These are phyloP conservation scores for Homalodisca vitripennis DNA, from an alignment of 1,140 invertebrate species.

Conservation along the genomic window DNA sequence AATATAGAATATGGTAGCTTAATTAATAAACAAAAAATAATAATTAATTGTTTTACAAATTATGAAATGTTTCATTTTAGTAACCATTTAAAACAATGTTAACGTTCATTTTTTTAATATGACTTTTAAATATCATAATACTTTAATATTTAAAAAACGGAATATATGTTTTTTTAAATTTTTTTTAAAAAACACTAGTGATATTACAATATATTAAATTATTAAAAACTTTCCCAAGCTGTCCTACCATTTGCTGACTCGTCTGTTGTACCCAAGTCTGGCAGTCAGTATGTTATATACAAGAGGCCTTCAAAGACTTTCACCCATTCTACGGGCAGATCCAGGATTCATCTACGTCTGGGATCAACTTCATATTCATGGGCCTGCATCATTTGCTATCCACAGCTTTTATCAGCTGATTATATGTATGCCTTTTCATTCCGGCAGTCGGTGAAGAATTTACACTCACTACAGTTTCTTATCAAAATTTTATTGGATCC, in stretches of 20 bases:
- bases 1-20: too few relatives aligned
- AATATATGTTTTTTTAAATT: too few relatives aligned
- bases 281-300: slow-evolving; percentile 14
- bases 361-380: slow-evolving; percentile 16
- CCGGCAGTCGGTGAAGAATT: not conserved
- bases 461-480: not conserved
- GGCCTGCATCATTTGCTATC: not conserved
- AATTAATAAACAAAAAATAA: too few relatives aligned
- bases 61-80: too few relatives aligned
- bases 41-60: too few relatives aligned
- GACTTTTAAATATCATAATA: too few relatives aligned
- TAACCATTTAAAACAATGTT: too few relatives aligned
- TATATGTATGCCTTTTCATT: not conserved
- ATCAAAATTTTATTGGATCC: not conserved
- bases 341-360: slow-evolving; percentile 2
- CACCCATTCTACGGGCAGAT: slow-evolving; percentile 12
- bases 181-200: too few relatives aligned
- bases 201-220: too few relatives aligned
- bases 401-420: not conserved
- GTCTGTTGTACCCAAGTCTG: not conserved
- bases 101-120: too few relatives aligned
- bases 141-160: too few relatives aligned
- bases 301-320: slow-evolving; percentile 11
- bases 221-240: slow-evolving; percentile 5
- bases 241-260: slow-evolving; percentile 8